Conservation (phyloP, 2,888 invertebrate genomes). For the Alcis repandata region DNA sequence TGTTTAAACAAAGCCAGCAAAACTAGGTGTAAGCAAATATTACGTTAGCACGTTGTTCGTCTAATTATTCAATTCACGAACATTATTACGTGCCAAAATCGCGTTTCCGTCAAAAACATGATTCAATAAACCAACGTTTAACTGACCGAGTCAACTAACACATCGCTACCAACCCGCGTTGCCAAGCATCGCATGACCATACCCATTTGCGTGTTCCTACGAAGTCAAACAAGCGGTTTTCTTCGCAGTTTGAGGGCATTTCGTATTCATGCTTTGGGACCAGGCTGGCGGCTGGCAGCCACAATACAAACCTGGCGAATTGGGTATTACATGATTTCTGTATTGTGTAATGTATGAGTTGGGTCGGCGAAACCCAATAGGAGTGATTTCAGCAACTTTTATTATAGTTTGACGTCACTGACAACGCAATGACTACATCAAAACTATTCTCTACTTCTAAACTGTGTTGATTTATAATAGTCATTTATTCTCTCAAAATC, state of each 20-base stretch:
- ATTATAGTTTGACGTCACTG: too few species aligned
- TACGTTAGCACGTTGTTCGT: too few species aligned
- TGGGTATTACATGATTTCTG: slow-evolving; percentile 3
- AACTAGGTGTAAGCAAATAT: too few species aligned
- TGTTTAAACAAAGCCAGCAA: too few species aligned
- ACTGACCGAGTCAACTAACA: slow-evolving; percentile 12
- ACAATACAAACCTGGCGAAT: slow-evolving; percentile 19
- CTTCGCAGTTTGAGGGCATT: slow-evolving; percentile 28
- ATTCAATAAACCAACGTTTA: slow-evolving; percentile 29
- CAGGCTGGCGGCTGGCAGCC: slow-evolving; percentile 1
- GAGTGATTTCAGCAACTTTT: background rate
- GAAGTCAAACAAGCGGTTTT: slow-evolving; percentile 34
- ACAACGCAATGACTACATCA: too few species aligned
- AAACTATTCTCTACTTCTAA: too few species aligned
- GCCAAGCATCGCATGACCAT: slow-evolving; percentile 43
- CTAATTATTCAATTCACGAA: background rate
- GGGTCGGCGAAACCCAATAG: background rate
- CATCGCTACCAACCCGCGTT: slow-evolving; percentile 22
- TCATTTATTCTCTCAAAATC: too few species aligned
- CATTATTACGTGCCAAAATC: slow-evolving; percentile 19
- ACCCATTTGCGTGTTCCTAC: slow-evolving; percentile 35
- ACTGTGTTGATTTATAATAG: too few species aligned
- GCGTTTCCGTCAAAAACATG: slow-evolving; percentile 17
- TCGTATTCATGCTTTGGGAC: slow-evolving; percentile 33
- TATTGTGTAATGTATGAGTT: background rate